Evolutionary conservation across 2,888 invertebrate species (phyloP).

Genomic region (Schizotus pectinicornis): DNA sequence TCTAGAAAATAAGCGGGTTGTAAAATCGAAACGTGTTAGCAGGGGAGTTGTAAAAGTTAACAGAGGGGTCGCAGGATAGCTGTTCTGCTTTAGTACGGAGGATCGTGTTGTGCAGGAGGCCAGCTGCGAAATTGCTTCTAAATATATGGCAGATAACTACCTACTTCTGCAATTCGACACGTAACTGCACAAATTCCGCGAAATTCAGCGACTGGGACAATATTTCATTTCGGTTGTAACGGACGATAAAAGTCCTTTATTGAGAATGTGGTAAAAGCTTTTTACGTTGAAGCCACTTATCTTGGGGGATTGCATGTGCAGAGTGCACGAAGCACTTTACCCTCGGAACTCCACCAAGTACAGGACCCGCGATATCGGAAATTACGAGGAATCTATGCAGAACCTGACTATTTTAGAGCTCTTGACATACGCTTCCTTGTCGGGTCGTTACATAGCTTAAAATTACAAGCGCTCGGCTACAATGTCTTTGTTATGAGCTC

Average conservation of each 20-base stretch:
- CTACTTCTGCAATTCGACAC: slow-evolving; percentile 4
- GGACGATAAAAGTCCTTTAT: slow-evolving; percentile 8
- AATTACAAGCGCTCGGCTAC: too few species aligned
- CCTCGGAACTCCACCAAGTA: too few species aligned
- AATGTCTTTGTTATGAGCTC: too few species aligned
- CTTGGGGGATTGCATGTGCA: slow-evolving; percentile 39
- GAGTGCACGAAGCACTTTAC: slow-evolving; percentile 14
- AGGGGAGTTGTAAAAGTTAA: slow-evolving; percentile 21
- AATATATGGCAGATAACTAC: slow-evolving; percentile 2
- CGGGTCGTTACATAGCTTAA: too few species aligned
- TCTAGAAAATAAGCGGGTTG: slow-evolving; percentile 15
- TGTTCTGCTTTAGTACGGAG: slow-evolving; percentile 6
- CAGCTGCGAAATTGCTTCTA: too few species aligned
- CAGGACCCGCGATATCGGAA: slow-evolving; percentile 19
- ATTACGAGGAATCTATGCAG: too few species aligned
- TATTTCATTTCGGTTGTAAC: slow-evolving; percentile 7
- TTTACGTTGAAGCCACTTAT: slow-evolving; percentile 35
- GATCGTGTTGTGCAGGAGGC: slow-evolving; percentile 2
- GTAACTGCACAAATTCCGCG: slow-evolving; percentile 3
- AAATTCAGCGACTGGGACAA: background rate
- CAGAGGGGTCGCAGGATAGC: slow-evolving; percentile 18
- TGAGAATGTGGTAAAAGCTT: slow-evolving; percentile 28
- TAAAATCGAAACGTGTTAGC: slow-evolving; percentile 20
- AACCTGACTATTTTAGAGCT: too few species aligned
- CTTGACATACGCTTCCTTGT: too few species aligned